Percentiles rank a stretch among this genome's conserved stretches.
Evolutionary conservation across 2,888 invertebrate species (phyloP).

Genomic region (Amblyteles armatorius): DNA sequence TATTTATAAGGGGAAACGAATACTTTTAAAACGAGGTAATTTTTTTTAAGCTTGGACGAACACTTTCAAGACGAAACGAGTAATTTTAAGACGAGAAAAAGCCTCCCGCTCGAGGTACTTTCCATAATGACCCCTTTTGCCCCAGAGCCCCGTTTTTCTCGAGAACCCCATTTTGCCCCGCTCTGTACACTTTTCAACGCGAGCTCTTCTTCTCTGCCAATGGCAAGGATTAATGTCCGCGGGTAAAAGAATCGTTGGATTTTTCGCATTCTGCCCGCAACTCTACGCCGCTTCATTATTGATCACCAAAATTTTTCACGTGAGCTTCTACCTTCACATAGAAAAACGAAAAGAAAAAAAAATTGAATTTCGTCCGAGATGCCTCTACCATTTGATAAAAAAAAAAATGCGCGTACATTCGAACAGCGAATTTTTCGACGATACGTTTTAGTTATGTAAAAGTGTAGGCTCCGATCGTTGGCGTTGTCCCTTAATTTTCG

Average conservation of each 20-base stretch:
- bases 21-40: too few relatives aligned
- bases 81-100: background rate
- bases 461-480: slow-evolving; percentile 60
- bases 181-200: slow-evolving; percentile 64
- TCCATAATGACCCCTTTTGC: background rate
- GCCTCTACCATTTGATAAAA: slow-evolving; percentile 26
- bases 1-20: too few relatives aligned
- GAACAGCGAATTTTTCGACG: slow-evolving; percentile 56
- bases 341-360: slow-evolving; percentile 8
- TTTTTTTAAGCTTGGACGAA: background rate
- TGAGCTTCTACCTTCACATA: background rate
- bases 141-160: background rate
- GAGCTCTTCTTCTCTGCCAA: slow-evolving; percentile 63
- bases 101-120: background rate
- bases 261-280: slow-evolving; percentile 36
- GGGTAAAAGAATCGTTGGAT: slow-evolving; percentile 55
- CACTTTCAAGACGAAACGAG: background rate
- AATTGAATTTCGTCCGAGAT: slow-evolving; percentile 13
- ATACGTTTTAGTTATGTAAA: slow-evolving; percentile 29
- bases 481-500: slow-evolving; percentile 22
- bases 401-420: background rate
- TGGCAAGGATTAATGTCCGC: slow-evolving; percentile 71
- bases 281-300: slow-evolving; percentile 51
- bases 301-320: slow-evolving; percentile 56
- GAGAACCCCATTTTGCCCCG: background rate